A percentile compares a stretch with the other conserved stretches of the same genome.
phyloP scores from a whole-genome alignment of 2,113 vertebrate species.

The Colinus virginianus region DNA sequence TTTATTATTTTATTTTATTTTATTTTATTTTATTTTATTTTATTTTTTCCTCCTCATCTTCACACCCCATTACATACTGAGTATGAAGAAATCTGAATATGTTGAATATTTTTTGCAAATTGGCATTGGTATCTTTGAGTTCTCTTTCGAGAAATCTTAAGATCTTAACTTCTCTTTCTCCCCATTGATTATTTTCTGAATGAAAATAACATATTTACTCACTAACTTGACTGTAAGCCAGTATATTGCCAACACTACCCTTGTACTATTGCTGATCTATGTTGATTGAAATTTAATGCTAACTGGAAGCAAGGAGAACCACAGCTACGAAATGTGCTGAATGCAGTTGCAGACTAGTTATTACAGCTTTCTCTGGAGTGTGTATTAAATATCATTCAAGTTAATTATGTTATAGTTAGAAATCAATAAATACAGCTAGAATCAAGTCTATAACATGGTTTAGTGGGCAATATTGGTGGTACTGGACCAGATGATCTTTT shows the following conservation, averaged over 20 bases:
- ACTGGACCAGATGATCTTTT: too few relatives aligned
- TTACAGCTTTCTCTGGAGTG: neutral
- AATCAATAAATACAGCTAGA: neutral
- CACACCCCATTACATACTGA: neutral
- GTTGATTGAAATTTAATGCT: neutral
- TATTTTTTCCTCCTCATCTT: too few relatives aligned
- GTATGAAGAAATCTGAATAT: neutral
- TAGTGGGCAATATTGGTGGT: too few relatives aligned
- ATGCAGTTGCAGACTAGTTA: neutral
- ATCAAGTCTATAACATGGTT: neutral
- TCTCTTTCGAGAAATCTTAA: neutral
- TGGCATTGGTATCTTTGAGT: neutral
- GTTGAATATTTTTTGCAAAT: neutral
- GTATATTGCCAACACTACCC: too few relatives aligned
- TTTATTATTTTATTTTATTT: neutral
- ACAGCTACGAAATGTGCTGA: neutral
- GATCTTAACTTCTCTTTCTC: neutral
- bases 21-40: neutral
- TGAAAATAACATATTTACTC: neutral
- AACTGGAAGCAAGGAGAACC: neutral
- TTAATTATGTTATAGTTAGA: neutral
- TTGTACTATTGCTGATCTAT: neutral
- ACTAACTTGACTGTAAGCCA: neutral
- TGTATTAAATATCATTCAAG: constrained; percentile 2
- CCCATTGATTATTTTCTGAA: neutral